phyloP scores from a whole-genome alignment of 2,113 vertebrate species.

The Peucedramus taeniatus region DNA sequence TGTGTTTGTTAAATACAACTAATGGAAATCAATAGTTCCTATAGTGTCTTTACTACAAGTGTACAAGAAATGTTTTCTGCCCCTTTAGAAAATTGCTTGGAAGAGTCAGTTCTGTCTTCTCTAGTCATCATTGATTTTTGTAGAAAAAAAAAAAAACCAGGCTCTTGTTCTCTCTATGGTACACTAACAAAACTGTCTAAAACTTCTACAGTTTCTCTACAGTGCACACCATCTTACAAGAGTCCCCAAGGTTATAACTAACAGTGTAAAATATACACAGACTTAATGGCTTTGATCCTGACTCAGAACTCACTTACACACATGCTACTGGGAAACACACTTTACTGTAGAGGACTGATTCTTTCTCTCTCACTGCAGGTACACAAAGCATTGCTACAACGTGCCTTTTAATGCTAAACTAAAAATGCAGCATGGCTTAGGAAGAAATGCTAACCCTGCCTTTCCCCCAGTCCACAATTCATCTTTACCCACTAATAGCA shows the following conservation, averaged over 20 bases:
- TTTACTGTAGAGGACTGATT: background rate
- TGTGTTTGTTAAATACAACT: background rate
- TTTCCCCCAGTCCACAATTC: background rate
- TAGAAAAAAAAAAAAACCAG: background rate
- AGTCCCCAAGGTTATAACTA: background rate
- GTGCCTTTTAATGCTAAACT: background rate
- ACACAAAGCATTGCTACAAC: background rate
- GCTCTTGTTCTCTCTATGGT: background rate
- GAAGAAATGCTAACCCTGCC: background rate
- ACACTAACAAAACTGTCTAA: background rate
- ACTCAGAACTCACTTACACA: background rate
- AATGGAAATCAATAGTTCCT: background rate
- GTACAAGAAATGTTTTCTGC: background rate
- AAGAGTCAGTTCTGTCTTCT: background rate
- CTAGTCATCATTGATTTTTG: background rate
- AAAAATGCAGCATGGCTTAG: background rate
- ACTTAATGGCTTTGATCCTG: background rate
- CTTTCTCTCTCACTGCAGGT: background rate
- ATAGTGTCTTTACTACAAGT: background rate
- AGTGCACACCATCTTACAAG: background rate
- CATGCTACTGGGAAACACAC: background rate
- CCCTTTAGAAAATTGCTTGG: background rate
- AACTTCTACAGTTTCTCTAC: background rate
- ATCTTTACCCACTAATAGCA: background rate
- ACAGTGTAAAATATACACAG: background rate